phyloP scores from a whole-genome alignment of 2,888 invertebrate genomes.

The Plagiodera versicolora region DNA sequence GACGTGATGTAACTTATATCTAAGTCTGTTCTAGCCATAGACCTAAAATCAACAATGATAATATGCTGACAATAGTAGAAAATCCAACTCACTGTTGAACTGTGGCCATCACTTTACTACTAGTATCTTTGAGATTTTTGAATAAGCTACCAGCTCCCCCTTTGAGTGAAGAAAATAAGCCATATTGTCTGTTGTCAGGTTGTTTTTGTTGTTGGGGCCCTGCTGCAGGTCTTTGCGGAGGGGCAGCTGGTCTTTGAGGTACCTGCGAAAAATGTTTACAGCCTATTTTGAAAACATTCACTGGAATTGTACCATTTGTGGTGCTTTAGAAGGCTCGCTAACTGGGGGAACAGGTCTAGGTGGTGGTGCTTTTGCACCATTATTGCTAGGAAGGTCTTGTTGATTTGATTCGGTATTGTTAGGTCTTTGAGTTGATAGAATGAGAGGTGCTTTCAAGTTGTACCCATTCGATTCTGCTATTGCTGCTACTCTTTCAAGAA shows the following conservation, averaged over 20 bases:
- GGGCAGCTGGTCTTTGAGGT: constrained; percentile 36
- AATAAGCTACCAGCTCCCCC: constrained; percentile 92
- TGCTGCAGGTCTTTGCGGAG: constrained; percentile 44
- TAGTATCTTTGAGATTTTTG: constrained; percentile 93
- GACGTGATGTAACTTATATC: constrained; percentile 93
- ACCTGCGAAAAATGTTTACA: constrained; percentile 17
- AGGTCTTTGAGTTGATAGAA: constrained; percentile 49
- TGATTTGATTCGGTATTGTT: constrained; percentile 38
- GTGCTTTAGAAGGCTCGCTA: constrained; percentile 37
- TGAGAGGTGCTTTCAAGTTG: constrained; percentile 77
- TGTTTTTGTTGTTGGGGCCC: constrained; percentile 45
- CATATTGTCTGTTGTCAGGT: constrained; percentile 49
- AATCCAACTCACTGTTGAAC: constrained; percentile 76
- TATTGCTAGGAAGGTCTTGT: constrained; percentile 40
- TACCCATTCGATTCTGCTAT: constrained; percentile 85
- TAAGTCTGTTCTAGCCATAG: constrained; percentile 83
- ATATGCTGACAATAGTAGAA: constrained; percentile 6
- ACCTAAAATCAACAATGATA: constrained; percentile 55
- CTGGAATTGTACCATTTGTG: constrained; percentile 24
- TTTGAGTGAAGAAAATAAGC: constrained; percentile 82
- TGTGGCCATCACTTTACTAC: constrained; percentile 95
- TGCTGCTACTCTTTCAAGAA: constrained; percentile 85
- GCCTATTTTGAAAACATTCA: not conserved
- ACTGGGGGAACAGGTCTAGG: constrained; percentile 43
- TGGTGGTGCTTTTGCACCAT: constrained; percentile 42